Evolutionary conservation across 2,797 vertebrate genomes (phyloP), one percentile per base, ranked within the genome.

Genomic region (Myotis myotis): DNA sequence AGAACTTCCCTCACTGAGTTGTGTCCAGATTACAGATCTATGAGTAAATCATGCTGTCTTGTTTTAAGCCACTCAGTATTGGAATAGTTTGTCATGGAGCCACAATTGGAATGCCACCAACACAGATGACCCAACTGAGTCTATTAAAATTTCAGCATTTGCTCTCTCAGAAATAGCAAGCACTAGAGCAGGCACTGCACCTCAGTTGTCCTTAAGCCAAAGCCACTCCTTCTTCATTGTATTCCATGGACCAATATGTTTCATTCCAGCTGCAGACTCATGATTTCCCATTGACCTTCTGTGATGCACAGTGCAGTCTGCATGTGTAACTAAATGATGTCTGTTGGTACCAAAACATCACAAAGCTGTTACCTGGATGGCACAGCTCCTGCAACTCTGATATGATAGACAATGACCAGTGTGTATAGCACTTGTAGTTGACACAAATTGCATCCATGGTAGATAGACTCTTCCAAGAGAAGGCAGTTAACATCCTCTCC

Each of bases 91-190:
- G 25, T 44, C 64, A 68, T 25, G 22, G 11, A 83, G 38, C 15
- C 55, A 60, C 22, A 83, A 16, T 17, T 33, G 62, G 38, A 78
- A 28, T 1, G 19, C 7, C 16, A 47, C 2, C 10, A 41, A 5
- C 25, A 55, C 53, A 49, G 20, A n/a, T 51, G 36, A 91, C 13
- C 25, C 6, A 57, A 44, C 0, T 0, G 1, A 44, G 6, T 25
- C 49, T 78, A 44, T 66, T 80, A 88, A 62, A 57, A 38, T 55
- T 4, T 17, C 41, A 62, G 47, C 83, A 62, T 95, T 88, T 71
- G 25, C n/a, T 62, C 11, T 16, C 49, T 66, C 12, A 30, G 51
- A 93, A 6, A 9, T 62, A 53, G 13, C 0, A 22, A 79, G 22
- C 19, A 4, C 3, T 2, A 38, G 20, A 85, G 68, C 19, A 74